Evolutionary conservation across 2,888 invertebrate genomes (phyloP).

Genomic region (Proisotoma minuta): DNA sequence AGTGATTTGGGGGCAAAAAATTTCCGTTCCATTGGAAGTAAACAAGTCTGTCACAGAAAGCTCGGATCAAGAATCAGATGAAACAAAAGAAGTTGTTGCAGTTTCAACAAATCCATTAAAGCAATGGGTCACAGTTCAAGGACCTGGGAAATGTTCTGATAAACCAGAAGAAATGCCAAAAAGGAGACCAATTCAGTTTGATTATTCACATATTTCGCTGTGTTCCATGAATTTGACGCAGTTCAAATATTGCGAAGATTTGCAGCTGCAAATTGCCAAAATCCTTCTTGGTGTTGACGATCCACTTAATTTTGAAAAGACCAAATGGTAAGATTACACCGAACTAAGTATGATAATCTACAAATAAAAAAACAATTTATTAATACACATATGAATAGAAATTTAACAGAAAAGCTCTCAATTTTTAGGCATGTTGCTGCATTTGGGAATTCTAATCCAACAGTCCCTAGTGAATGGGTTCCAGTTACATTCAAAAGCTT

Average conservation of each 20-base stretch:
- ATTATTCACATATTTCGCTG: constrained; percentile 21
- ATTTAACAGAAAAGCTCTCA: background rate
- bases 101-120: constrained; percentile 19
- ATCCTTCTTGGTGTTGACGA: constrained; percentile 26
- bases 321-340: background rate
- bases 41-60: background rate
- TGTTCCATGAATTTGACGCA: constrained; percentile 21
- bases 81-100: constrained; percentile 13
- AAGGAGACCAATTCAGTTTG: constrained; percentile 25
- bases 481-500: constrained; percentile 50
- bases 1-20: constrained; percentile 55
- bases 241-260: constrained; percentile 27
- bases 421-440: constrained; percentile 53
- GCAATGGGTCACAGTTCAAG: constrained; percentile 37
- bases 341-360: background rate
- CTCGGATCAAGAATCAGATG: constrained; percentile 9
- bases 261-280: constrained; percentile 25
- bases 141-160: constrained; percentile 25
- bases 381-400: too few species aligned
- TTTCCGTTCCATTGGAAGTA: background rate
- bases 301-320: constrained; percentile 17
- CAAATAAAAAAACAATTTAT: background rate
- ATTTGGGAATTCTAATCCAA: constrained; percentile 55
- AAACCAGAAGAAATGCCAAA: constrained; percentile 4
- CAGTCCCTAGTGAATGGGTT: constrained; percentile 54